Evolutionary conservation across 2,797 vertebrate species (phyloP).

Genomic region (Podargus strigoides): DNA sequence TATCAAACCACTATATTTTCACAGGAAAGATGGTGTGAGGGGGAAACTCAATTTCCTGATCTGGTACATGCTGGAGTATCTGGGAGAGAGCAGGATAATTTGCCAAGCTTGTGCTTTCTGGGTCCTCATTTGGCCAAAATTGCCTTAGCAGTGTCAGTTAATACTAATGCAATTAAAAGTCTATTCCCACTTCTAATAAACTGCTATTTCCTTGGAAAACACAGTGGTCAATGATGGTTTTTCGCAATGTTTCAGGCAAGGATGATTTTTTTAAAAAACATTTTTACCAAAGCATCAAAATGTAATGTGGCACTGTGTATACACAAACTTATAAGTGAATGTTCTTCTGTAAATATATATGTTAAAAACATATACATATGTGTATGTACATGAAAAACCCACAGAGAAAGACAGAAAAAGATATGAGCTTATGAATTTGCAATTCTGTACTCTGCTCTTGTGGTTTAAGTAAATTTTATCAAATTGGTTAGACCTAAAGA

Average conservation of each 20-base stretch:
- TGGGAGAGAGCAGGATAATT: background rate
- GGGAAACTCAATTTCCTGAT: background rate
- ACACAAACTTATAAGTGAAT: background rate
- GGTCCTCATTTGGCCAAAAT: background rate
- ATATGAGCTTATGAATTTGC: background rate
- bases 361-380: background rate
- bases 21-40: background rate
- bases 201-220: background rate
- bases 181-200: background rate
- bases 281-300: background rate
- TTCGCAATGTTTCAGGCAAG: background rate
- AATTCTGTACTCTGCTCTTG: background rate
- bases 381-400: background rate
- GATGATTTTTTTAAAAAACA: background rate
- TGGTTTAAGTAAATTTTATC: background rate
- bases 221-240: background rate
- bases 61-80: background rate
- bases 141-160: background rate
- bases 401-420: background rate
- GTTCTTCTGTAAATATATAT: background rate
- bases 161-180: background rate
- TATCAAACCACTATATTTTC: background rate
- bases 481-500: background rate
- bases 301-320: background rate
- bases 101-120: background rate